Evolutionary conservation across 2,113 vertebrate genomes (phyloP).

Genomic region (Brachionichthys hirsutus): DNA sequence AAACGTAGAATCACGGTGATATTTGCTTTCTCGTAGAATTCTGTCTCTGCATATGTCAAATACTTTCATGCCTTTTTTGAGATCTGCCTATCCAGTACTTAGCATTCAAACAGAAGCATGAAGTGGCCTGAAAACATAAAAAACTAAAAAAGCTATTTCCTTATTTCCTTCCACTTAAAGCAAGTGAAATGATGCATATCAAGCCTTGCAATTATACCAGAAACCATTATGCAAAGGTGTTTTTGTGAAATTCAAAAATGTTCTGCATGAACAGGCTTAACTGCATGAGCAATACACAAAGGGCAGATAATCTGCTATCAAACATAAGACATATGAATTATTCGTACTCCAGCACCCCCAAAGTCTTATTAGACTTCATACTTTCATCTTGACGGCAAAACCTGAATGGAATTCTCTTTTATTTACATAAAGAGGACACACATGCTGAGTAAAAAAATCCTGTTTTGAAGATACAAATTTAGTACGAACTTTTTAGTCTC

Average conservation of each 20-base stretch:
- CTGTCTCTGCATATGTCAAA: neutral
- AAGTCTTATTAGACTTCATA: neutral
- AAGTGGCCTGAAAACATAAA: neutral
- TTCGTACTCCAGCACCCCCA: neutral
- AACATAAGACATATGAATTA: constrained; percentile 10
- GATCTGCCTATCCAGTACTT: neutral
- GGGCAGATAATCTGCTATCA: constrained; percentile 1
- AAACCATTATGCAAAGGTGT: neutral
- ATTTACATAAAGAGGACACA: neutral
- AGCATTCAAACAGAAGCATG: neutral
- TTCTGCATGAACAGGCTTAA: constrained; percentile 7
- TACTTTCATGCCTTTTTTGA: neutral
- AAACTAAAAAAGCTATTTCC: neutral
- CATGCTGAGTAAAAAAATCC: neutral
- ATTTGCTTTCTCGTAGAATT: neutral
- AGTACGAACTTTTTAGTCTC: too few relatives aligned
- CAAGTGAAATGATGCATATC: neutral
- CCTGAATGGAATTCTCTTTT: neutral
- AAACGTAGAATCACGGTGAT: too few relatives aligned
- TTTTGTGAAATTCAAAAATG: neutral
- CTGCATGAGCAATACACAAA: neutral
- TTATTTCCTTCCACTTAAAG: too few relatives aligned
- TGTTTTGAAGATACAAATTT: too few relatives aligned
- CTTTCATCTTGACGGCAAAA: neutral
- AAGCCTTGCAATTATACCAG: neutral